Evolutionary conservation across 2,797 vertebrate genomes (phyloP), one percentile per base, ranked within the genome.

Genomic region (Dendrocincla tyrannina): DNA sequence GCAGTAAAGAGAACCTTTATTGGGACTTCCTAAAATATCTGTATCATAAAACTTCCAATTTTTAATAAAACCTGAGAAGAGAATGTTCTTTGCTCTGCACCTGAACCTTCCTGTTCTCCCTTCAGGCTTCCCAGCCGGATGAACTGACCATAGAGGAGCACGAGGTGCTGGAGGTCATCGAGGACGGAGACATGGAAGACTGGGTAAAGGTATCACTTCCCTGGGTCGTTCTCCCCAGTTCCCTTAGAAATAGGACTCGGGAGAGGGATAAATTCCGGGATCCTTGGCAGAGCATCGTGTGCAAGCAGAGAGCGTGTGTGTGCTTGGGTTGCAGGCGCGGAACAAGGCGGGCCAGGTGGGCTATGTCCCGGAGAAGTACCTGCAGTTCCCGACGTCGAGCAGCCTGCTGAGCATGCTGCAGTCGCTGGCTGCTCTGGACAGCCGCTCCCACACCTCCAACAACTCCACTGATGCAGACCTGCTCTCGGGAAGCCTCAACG

Each of bases 101-200:
- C 88, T 17, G 3, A 59, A 50, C 91, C 82, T 91, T 94, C 79
- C 77, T 91, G 2, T 74, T 27, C 1, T 0, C 64, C 5, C 75
- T 96, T 9, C 97, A 99, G 99, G 99, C 99, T 42, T 99, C 99
- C 78, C 99, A 99, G 97, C 99, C 99, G 1, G 99, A 99, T 91
- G 99, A 99, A 84, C 95, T 99, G 98, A 99, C 99, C 88, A 99
- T 99, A 91, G 99, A 99, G 97, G 99, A 99, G 10, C 99, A 99
- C 50, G 99, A 99, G 97, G 98, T 99, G 96, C 75, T 99, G 98
- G 99, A 99, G 97, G 99, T 99, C 67, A 99, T 99, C 89, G 99
- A 99, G 95, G 99, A 99, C 14, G 99, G 99, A 96, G 99, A 99
- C 97, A 99, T 99, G 99, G 99, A 99, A 98, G 99, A 99, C 98